phyloP scores from a whole-genome alignment of 2,888 invertebrate genomes.

The Carpatolechia fugitivella region DNA sequence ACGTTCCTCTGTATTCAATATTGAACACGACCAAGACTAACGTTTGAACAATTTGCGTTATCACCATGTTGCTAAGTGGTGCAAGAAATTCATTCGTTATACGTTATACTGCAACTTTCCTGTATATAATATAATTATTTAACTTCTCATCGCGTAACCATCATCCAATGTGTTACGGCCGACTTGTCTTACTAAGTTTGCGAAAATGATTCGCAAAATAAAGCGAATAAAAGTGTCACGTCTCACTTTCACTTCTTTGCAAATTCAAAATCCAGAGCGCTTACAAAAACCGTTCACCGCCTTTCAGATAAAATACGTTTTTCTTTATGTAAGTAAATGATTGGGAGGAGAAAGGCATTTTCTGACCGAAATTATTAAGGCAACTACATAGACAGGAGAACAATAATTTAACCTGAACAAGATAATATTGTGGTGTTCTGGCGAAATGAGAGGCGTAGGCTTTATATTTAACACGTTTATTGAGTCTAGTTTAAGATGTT shows the following conservation, averaged over 20 bases:
- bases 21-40: not conserved
- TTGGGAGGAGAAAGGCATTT: not conserved
- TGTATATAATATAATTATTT: too few relatives aligned
- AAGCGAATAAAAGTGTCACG: constrained; percentile 21
- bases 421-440: too few relatives aligned
- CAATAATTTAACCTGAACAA: too few relatives aligned
- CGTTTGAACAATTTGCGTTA: constrained; percentile 9
- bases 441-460: too few relatives aligned
- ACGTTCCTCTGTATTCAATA: not conserved
- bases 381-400: too few relatives aligned
- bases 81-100: constrained; percentile 30
- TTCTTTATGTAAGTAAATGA: not conserved
- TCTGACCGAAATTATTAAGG: too few relatives aligned
- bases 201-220: not conserved
- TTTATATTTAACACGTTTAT: too few relatives aligned
- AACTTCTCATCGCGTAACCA: too few relatives aligned
- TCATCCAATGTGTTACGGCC: too few relatives aligned
- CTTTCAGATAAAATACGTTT: not conserved
- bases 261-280: constrained; percentile 18
- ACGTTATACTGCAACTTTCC: constrained; percentile 17
- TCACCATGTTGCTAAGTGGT: constrained; percentile 24
- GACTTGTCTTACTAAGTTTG: too few relatives aligned
- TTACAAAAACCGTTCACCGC: not conserved
- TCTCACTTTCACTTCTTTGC: constrained; percentile 39
- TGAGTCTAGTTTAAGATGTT: too few relatives aligned